Base-by-base conservation (phyloP, 2,888 invertebrate genomes). In the Amblyteles armatorius region DNA sequence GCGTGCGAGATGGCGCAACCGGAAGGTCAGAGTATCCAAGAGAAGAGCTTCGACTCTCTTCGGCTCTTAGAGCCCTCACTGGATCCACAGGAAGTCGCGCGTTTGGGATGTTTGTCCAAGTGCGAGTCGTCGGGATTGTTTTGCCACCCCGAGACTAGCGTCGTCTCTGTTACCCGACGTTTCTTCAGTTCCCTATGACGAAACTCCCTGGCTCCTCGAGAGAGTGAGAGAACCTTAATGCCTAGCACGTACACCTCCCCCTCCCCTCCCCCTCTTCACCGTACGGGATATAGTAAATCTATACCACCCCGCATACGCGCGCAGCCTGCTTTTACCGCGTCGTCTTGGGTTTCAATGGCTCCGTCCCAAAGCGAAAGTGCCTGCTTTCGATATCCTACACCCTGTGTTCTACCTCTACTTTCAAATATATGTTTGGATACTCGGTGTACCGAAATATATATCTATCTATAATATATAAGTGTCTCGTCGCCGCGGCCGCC, bases 41-140 rank as follows among this genome's bases (percentile, higher is more conserved):
- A 71, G 71, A 82, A 77, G 60, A 52, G 48, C 48, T 74, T 26
- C 19, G 29, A 60, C 74, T 69, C 69, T 65, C 52, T 50, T 69
- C 52, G 40, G 55, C 72, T 29, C 4, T 50, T 72, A 44, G 55
- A 22, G 19, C 63, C 29, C 22, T 48, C 50, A 52, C 78, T 52
- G 22, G 68, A 68, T 81, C 74, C 80, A 76, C 87, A 86, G 91
- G 91, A 91, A 90, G 89, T 91, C 88, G 89, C 89, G 86, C 85
- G 82, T 90, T 90, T 87, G 88, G 84, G 79, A 82, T 91, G 89
- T 91, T 91, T 91, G 89, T 87, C 87, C 91, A 91, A 91, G 91
- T 91, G 91, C 82, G 86, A 88, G 83, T 85, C 76, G 79, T 82
- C 85, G 73, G 86, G 82, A 89, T 89, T 89, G 89, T 90, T 90